Percentiles rank a stretch among this genome's conserved stretches.
These are phyloP conservation scores for Dryobota labecula DNA, from an alignment of 2,888 invertebrate genomes.

Conservation along the genomic window DNA sequence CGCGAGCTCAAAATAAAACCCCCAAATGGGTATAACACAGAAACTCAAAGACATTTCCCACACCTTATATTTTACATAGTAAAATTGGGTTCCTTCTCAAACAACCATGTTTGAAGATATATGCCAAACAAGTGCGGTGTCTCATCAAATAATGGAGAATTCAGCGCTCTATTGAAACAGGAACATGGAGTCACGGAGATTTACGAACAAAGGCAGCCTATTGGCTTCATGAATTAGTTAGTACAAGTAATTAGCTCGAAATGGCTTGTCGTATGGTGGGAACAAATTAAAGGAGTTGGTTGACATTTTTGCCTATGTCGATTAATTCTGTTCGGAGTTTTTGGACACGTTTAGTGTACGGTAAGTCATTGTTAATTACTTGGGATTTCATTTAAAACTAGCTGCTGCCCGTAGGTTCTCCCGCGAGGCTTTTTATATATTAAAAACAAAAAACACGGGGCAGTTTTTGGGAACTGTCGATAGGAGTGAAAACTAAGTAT, in stretches of 20 bases:
- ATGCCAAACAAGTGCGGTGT: conserved; percentile 57
- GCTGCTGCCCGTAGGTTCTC: too few species aligned
- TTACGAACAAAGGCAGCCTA: conserved; percentile 36
- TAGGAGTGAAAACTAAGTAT: too few species aligned
- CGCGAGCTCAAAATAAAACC: conserved; percentile 6
- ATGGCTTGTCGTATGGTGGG: conserved; percentile 2
- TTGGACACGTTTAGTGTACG: not conserved
- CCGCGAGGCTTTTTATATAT: too few species aligned
- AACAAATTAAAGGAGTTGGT: conserved; percentile 4
- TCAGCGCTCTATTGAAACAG: conserved; percentile 57
- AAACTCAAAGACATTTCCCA: conserved; percentile 45
- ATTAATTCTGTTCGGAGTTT: not conserved
- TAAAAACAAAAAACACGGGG: too few species aligned
- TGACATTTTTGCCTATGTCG: not conserved
- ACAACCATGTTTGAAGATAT: conserved; percentile 53
- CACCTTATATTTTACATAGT: conserved; percentile 43
- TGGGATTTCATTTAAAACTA: not conserved
- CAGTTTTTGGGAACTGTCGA: too few species aligned
- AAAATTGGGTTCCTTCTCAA: conserved; percentile 47
- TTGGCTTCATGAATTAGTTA: conserved; percentile 31
- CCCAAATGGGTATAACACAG: not conserved
- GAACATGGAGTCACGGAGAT: conserved; percentile 5
- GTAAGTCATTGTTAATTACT: not conserved
- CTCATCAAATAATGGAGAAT: conserved; percentile 60
- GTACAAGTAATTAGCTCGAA: conserved; percentile 57